A percentile compares a stretch with the other conserved stretches of the same genome.
These are phyloP conservation scores for Hermaeophaga mercurialis DNA, from an alignment of 2,888 invertebrate species.

Conservation along the genomic window DNA sequence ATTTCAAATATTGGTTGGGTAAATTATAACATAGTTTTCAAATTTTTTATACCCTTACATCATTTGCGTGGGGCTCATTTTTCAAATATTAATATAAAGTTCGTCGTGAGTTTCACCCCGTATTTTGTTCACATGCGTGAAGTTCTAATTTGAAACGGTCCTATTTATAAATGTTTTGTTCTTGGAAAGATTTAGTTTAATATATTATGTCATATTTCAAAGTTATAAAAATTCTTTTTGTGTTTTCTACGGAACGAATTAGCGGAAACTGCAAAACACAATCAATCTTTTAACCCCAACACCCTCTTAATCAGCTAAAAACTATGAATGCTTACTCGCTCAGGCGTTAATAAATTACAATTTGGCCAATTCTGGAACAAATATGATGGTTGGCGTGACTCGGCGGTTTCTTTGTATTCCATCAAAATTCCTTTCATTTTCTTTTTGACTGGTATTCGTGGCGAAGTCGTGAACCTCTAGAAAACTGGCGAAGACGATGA, in stretches of 20 bases:
- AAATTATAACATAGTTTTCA: no score
- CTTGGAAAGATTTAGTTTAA: no score
- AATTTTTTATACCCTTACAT: no score
- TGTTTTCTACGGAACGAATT: background rate
- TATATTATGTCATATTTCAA: no score
- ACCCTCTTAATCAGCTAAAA: constrained; percentile 3
- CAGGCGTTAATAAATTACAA: constrained; percentile 12
- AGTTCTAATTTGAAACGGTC: no score
- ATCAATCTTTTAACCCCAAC: constrained; percentile 5
- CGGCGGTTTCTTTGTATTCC: constrained; percentile 13
- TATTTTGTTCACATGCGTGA: no score
- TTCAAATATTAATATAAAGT: no score
- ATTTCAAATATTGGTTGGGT: no score
- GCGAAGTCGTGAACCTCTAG: background rate
- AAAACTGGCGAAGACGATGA: background rate
- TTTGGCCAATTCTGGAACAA: constrained; percentile 2
- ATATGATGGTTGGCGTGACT: constrained; percentile 8
- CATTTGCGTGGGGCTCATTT: no score
- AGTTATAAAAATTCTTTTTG: background rate
- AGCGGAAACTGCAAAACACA: background rate
- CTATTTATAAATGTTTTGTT: no score
- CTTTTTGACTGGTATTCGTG: background rate
- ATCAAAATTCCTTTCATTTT: background rate
- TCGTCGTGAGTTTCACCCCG: no score
- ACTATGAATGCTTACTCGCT: background rate